Base-by-base conservation (phyloP, 2,797 vertebrate genomes). In the Intellagama lesueurii region DNA sequence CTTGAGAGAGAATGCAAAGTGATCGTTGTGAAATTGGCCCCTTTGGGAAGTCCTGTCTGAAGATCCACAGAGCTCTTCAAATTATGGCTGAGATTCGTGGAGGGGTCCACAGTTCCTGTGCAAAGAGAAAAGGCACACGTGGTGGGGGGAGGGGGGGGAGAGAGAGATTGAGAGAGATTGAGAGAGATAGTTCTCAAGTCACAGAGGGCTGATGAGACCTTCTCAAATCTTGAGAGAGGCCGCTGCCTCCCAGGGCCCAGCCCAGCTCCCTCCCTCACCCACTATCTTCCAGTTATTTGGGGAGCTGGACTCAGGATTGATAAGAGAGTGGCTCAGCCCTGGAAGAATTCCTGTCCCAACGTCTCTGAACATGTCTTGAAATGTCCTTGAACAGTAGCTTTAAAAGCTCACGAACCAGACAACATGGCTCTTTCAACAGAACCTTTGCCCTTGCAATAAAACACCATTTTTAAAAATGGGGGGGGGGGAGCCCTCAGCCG, bases 1-100 rank as follows among this genome's bases (percentile, higher is more conserved):
- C 3, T 7, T 0, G 28, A 16, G 28, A 0, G 0, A 0, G 70
- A 40, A 11, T 69, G 28, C 68, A 87, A 28, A 3, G n/a, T 4
- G 8, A 88, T 1, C 7, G 6, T 7, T 5, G 2, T 22, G 24
- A 30, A 0, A 0, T 2, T 17, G 64, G 16, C 4, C 12, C 66
- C 77, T 35, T 87, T 87, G 11, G 86, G 66, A 7, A 52, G 0
- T 1, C 0, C 3, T 11, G 49, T 4, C 0, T 24, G 7, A 2
- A 83, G 14, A 1, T 5, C 7, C 11, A 68, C n/a, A 0, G 2
- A 17, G 14, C 7, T 9, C 0, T 56, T 80, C 40, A 52, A 4
- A 16, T 1, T 1, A 3, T 1, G 2, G 7, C 22, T 7, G 26
- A 64, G 30, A 7, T 32, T n/a, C 52, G 8, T 4, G 28, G 2